These are phyloP conservation scores for Tetraneura akinire DNA, from an alignment of 1,140 invertebrate species.

Conservation along the genomic window DNA sequence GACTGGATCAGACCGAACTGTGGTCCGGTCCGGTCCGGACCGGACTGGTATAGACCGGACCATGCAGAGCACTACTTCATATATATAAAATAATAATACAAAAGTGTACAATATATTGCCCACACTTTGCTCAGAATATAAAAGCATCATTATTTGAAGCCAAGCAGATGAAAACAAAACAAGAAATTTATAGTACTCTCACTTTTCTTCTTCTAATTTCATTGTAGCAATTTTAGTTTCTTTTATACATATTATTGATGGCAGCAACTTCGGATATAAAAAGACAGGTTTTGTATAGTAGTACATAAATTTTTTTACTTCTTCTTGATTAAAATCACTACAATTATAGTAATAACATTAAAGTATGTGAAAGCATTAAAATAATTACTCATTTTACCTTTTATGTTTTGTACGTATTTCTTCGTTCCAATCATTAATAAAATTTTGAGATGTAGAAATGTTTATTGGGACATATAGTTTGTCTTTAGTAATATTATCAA, in stretches of 20 bases:
- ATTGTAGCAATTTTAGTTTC: not conserved
- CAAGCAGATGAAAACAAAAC: too few species aligned
- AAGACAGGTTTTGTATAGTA: constrained; percentile 24
- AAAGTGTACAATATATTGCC: too few species aligned
- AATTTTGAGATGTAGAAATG: not conserved
- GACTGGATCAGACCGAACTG: too few species aligned
- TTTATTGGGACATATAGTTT: constrained; percentile 26
- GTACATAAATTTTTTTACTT: constrained; percentile 9
- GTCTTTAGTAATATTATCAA: not conserved
- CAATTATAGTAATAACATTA: not conserved
- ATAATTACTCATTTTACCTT: not conserved
- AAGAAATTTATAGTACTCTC: too few species aligned
- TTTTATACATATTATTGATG: not conserved
- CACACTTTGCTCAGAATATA: too few species aligned
- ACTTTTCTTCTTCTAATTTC: constrained; percentile 17
- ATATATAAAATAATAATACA: too few species aligned
- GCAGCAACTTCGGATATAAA: constrained; percentile 17
- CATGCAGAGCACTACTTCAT: too few species aligned
- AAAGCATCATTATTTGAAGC: too few species aligned
- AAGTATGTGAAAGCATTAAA: not conserved
- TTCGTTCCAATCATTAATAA: constrained; percentile 27
- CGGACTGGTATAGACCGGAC: too few species aligned
- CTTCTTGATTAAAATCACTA: not conserved
- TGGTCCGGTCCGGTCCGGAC: too few species aligned
- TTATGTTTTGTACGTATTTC: not conserved